Evolutionary conservation across 2,113 vertebrate genomes (phyloP).

Genomic region (Crocuta crocuta): DNA sequence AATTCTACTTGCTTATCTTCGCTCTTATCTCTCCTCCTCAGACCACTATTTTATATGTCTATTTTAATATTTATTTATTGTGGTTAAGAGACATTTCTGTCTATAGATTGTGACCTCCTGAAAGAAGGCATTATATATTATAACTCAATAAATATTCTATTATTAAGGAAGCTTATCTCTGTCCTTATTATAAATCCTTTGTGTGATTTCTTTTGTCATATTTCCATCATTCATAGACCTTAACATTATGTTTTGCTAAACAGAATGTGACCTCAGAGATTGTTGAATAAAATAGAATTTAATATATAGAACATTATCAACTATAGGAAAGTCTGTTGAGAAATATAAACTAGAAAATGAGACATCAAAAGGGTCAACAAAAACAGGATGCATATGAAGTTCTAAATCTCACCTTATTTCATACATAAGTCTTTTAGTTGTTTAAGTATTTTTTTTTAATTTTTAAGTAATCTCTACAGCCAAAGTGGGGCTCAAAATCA

Average conservation of each 20-base stretch:
- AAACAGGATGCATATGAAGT: not conserved
- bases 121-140: not conserved
- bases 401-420: not conserved
- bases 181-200: not conserved
- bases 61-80: not conserved
- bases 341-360: conserved; percentile 7
- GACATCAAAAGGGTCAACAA: not conserved
- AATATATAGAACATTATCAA: not conserved
- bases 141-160: not conserved
- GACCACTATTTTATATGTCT: not conserved
- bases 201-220: not conserved
- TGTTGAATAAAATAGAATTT: not conserved
- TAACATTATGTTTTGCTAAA: not conserved
- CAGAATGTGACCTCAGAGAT: not conserved
- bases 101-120: not conserved
- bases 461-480: too few species aligned
- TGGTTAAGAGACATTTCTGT: not conserved
- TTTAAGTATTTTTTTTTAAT: too few species aligned
- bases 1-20: not conserved
- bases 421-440: not conserved
- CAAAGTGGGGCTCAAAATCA: too few species aligned
- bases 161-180: not conserved
- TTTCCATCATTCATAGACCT: not conserved
- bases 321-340: not conserved
- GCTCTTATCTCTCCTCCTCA: not conserved